Evolutionary conservation across 2,797 vertebrate species (phyloP).

Genomic region (Microctenopoma stevenorrisi): DNA sequence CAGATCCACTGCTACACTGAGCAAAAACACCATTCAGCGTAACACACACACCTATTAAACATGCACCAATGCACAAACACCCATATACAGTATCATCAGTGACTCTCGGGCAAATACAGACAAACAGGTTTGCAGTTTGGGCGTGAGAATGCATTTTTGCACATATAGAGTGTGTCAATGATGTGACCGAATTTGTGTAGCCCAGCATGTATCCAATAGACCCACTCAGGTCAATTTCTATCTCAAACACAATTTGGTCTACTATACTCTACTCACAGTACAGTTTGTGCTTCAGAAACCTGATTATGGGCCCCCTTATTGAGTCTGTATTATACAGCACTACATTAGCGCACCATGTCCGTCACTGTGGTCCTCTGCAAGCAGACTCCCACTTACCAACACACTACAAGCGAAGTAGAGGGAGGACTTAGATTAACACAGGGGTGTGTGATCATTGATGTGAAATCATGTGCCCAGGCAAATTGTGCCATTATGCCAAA

Average conservation of each 20-base stretch:
- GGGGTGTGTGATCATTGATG: constrained; percentile 23
- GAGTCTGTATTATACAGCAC: constrained; percentile 32
- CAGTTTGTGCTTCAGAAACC: constrained; percentile 21
- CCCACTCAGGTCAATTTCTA: constrained; percentile 22
- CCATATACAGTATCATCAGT: constrained; percentile 22
- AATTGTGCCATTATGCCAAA: constrained; percentile 16
- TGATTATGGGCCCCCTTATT: constrained; percentile 33
- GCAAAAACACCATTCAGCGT: constrained; percentile 46
- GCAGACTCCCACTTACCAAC: constrained; percentile 61
- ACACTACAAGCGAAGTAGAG: constrained; percentile 57
- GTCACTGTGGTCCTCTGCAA: constrained; percentile 43
- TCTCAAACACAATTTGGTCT: constrained; percentile 33
- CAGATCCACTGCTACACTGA: constrained; percentile 21
- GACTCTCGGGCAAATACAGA: constrained; percentile 30
- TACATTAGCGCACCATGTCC: constrained; percentile 41
- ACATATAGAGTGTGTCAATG: neutral
- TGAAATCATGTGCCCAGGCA: constrained; percentile 10
- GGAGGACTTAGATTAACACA: constrained; percentile 12
- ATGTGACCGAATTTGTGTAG: constrained; percentile 4
- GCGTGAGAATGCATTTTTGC: constrained; percentile 22
- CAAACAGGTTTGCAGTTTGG: constrained; percentile 17
- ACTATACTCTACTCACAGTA: constrained; percentile 18
- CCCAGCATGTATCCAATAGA: constrained; percentile 1
- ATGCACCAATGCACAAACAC: constrained; percentile 35
- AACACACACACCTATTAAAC: constrained; percentile 25